phyloP scores from a whole-genome alignment of 1,140 invertebrate species.

The Drosophila mojavensis region DNA sequence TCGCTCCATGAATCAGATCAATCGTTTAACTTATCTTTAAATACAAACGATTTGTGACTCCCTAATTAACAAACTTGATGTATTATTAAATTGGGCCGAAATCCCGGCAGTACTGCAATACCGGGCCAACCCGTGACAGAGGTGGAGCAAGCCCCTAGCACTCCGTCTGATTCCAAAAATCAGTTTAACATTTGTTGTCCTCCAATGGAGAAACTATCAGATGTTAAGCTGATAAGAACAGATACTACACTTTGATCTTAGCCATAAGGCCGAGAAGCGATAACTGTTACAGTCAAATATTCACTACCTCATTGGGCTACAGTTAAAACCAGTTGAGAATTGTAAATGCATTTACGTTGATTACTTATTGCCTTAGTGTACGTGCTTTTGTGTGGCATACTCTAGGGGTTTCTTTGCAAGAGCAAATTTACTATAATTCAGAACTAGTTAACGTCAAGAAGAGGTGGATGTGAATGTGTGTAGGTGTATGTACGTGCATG shows the following conservation, averaged over 20 bases:
- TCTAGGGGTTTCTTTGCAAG: no score
- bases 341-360: no score
- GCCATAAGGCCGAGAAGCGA: slow-evolving; percentile 84
- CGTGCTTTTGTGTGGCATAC: no score
- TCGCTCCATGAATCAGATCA: no score
- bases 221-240: slow-evolving; percentile 88
- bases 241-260: slow-evolving; percentile 84
- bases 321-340: slow-evolving; percentile 15
- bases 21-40: no score
- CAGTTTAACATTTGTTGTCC: slow-evolving; percentile 86
- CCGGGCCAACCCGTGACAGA: slow-evolving; percentile 58
- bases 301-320: not conserved
- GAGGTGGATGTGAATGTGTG: no score
- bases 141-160: slow-evolving; percentile 55
- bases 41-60: no score
- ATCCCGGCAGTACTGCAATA: slow-evolving; percentile 86
- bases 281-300: slow-evolving; percentile 11
- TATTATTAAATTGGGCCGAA: slow-evolving; percentile 47
- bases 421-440: no score
- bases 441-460: no score
- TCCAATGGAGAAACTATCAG: slow-evolving; percentile 86
- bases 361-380: no score
- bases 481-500: no score
- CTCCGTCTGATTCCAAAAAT: slow-evolving; percentile 83
- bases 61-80: no score